A percentile compares a stretch with the other conserved stretches of the same genome.
Evolutionary conservation across 2,113 vertebrate species (phyloP).

Genomic region (Hydrolagus affinis): DNA sequence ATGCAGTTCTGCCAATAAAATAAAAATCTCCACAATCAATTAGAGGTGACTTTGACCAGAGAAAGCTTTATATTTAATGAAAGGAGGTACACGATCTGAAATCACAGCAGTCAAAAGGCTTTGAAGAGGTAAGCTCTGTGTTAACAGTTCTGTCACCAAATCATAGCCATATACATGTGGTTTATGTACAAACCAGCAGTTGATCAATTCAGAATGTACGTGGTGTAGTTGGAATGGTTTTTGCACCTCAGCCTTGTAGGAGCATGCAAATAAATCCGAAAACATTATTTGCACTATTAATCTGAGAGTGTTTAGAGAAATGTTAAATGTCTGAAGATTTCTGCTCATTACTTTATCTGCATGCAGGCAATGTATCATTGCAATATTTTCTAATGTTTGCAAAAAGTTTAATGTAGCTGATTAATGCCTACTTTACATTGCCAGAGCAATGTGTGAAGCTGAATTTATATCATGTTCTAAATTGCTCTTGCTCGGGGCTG

Average conservation of each 20-base stretch:
- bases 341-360: background rate
- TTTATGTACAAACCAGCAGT: slow-evolving; percentile 36
- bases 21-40: background rate
- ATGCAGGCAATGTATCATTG: background rate
- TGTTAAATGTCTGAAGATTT: background rate
- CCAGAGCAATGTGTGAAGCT: too few relatives aligned
- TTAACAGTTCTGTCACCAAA: slow-evolving; percentile 33
- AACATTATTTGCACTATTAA: slow-evolving; percentile 47
- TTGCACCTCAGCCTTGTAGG: background rate
- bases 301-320: slow-evolving; percentile 40
- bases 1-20: slow-evolving; percentile 19
- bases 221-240: slow-evolving; percentile 10
- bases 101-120: slow-evolving; percentile 41
- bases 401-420: background rate
- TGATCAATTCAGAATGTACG: slow-evolving; percentile 39
- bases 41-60: background rate
- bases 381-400: background rate
- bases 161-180: background rate
- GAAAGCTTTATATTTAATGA: background rate
- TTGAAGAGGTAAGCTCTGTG: slow-evolving; percentile 35
- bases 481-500: too few relatives aligned
- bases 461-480: too few relatives aligned
- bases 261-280: slow-evolving; percentile 39
- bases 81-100: background rate
- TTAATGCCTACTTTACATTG: background rate